Conservation (phyloP, 2,888 invertebrate genomes). For the Netelia melanura region DNA sequence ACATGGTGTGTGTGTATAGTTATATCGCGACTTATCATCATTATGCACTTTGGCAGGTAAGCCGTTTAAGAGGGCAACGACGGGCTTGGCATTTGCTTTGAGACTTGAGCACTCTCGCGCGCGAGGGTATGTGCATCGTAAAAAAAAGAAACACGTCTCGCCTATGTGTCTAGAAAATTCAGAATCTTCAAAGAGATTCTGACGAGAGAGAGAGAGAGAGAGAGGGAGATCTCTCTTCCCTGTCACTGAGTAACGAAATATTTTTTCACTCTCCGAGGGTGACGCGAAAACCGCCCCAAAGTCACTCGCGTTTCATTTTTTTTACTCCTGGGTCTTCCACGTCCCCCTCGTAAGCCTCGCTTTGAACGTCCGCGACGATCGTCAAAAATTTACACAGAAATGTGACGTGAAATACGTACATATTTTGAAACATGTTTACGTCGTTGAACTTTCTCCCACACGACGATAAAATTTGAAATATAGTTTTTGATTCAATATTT, state of each 20-base stretch:
- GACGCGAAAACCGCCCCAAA: slow-evolving; percentile 1
- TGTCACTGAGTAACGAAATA: neutral
- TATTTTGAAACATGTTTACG: neutral
- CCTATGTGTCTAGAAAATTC: neutral
- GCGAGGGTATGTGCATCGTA: neutral
- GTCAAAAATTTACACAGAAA: neutral
- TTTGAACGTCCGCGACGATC: neutral
- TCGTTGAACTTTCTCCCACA: neutral
- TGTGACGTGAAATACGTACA: neutral
- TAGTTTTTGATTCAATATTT: neutral
- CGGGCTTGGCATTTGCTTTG: neutral
- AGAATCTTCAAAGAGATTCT: slow-evolving; percentile 1
- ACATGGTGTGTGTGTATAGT: too few relatives aligned
- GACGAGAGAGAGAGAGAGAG: neutral
- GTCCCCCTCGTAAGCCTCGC: neutral
- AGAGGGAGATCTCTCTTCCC: too few relatives aligned
- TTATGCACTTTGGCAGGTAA: neutral
- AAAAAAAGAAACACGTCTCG: neutral
- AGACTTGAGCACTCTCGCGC: neutral
- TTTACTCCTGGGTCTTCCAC: neutral
- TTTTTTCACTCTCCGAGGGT: neutral
- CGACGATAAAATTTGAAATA: neutral
- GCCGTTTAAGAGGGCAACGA: neutral
- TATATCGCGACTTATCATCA: too few relatives aligned
- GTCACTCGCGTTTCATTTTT: neutral